phyloP scores from a whole-genome alignment of 2,113 vertebrate genomes.

The Charadrius vociferus region DNA sequence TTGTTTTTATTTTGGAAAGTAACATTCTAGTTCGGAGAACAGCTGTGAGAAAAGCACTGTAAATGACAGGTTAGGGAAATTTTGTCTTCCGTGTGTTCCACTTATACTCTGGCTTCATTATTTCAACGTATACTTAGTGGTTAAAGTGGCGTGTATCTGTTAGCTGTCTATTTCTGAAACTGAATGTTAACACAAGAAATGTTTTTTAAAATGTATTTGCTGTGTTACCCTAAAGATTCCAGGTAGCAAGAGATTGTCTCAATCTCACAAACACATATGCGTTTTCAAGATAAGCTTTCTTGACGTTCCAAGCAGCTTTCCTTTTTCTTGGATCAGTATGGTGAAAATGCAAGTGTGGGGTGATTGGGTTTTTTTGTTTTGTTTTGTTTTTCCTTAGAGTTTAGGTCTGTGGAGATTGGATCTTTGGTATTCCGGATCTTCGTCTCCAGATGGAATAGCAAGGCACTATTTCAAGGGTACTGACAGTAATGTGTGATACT shows the following conservation, averaged over 20 bases:
- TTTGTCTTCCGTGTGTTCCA: neutral
- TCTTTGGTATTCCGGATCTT: neutral
- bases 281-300: neutral
- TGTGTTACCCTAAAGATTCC: rapidly evolving
- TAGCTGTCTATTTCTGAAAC: neutral
- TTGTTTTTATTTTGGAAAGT: neutral
- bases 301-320: neutral
- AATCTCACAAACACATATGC: neutral
- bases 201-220: neutral
- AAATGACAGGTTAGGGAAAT: neutral
- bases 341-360: neutral
- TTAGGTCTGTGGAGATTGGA: neutral
- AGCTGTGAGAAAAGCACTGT: neutral
- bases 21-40: neutral
- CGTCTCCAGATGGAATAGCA: neutral
- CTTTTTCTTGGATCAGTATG: neutral
- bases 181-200: neutral
- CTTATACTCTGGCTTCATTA: neutral
- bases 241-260: neutral
- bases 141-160: rapidly evolving
- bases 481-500: neutral
- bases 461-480: neutral
- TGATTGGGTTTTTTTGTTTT: neutral
- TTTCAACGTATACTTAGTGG: neutral
- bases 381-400: neutral